A percentile compares a stretch with the other conserved stretches of the same genome.
phyloP scores from a whole-genome alignment of 2,797 vertebrate genomes.

The Mormyrus hasselquistii region DNA sequence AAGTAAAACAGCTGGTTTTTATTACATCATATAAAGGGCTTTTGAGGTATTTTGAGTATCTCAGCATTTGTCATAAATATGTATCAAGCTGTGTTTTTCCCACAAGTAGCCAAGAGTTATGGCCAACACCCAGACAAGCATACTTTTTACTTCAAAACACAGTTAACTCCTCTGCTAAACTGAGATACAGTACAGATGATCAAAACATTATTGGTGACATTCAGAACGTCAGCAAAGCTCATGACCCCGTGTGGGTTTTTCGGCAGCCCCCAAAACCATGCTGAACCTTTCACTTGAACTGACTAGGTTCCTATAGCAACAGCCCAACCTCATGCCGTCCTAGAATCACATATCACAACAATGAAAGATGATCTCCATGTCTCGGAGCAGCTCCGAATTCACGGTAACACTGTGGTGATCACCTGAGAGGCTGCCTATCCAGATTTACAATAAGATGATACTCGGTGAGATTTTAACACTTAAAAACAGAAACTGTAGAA shows the following conservation, averaged over 20 bases:
- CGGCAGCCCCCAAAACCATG: neutral
- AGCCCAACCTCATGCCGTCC: neutral
- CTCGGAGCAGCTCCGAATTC: neutral
- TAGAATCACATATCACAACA: neutral
- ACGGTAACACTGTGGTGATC: neutral
- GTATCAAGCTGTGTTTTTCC: slow-evolving; percentile 16
- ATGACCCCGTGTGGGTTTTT: neutral
- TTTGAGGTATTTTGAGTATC: neutral
- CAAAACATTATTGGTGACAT: neutral
- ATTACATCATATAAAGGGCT: slow-evolving; percentile 1
- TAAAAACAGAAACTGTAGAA: neutral
- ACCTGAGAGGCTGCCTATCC: neutral
- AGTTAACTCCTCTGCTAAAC: neutral
- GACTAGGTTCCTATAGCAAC: neutral
- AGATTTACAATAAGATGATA: neutral
- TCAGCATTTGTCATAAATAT: slow-evolving; percentile 18
- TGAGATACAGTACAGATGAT: neutral
- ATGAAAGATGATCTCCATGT: neutral
- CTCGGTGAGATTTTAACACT: neutral
- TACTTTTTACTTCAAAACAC: neutral
- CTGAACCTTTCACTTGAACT: neutral
- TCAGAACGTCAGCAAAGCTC: neutral
- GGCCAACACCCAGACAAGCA: neutral
- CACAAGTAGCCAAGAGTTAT: slow-evolving; percentile 14
- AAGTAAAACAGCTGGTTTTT: neutral